Evolutionary conservation across 2,797 vertebrate species (phyloP), one percentile per base, ranked within the genome.

Genomic region (Parauchenoglanis ngamensis): DNA sequence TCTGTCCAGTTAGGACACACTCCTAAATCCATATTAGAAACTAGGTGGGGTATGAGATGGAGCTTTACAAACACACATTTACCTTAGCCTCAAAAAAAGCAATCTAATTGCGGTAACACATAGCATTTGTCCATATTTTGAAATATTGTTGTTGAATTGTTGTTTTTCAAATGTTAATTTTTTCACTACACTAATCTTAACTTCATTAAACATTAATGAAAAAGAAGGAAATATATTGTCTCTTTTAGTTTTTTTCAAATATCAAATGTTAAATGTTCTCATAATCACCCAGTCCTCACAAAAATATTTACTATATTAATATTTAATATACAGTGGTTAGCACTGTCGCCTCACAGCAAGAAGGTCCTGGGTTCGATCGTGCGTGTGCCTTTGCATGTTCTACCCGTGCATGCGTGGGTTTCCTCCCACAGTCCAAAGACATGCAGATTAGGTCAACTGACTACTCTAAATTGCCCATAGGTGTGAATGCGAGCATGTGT

Each of bases 1-100:
- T 86, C 87, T 81, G 86, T 90, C 89, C 89, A 84, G 56, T 85
- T 83, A 83, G 44, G n/a, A 19, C 6, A 46, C 19, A 2, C 7
- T 65, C 40, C 35, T 25, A 65, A 56, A 57, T 7, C 3, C 52
- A 78, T 57, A 56, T 78, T 3, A 35, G n/a, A 57, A 57, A 35
- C 28, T 57, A 10, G n/a, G 3, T 28, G 21, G 10, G 44, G 72
- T 46, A 21, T 19, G 40, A 44, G 68, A 72, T 44, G 35, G 68
- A 72, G 68, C 31, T 44, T 44, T 21, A 72, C 17, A 72, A 21
- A 44, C 44, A 44, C 72, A 68, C 31, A 75, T 44, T 72, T 72
- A 10, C 21, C 44, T 21, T 28, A 28, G 8, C 28, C 4, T 68
- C 4, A 15, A 68, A 31, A 31, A 68, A 68, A 46, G 46, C 46